These are phyloP conservation scores for Spea hammondii DNA, from an alignment of 2,797 vertebrate genomes.

Conservation along the genomic window DNA sequence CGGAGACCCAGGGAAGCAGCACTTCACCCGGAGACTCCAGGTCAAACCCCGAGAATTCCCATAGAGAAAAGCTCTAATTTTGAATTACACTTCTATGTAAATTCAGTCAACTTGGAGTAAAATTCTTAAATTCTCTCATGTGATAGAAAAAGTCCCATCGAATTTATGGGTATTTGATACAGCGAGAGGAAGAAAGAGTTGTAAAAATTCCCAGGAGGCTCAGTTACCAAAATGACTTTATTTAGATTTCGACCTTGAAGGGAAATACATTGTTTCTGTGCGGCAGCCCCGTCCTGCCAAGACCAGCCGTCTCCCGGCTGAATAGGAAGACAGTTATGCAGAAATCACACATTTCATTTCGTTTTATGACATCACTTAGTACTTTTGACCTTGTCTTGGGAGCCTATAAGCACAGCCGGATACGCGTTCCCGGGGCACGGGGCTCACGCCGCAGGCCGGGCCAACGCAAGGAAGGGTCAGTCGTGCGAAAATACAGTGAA, in stretches of 20 bases:
- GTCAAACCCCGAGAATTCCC: no score
- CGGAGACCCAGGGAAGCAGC: no score
- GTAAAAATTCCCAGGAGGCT: no score
- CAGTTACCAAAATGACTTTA: no score
- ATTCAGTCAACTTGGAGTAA: no score
- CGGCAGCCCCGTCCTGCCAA: background rate
- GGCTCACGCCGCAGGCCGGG: background rate
- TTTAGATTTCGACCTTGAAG: background rate
- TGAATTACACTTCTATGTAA: no score
- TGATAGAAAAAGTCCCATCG: no score
- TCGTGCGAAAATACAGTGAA: conserved; percentile 16
- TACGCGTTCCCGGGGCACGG: background rate
- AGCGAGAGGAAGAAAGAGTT: no score
- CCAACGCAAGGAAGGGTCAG: background rate
- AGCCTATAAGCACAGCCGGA: conserved; percentile 1
- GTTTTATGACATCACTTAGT: conserved; percentile 10
- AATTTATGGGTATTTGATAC: no score
- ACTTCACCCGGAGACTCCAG: no score
- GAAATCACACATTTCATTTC: conserved; percentile 8
- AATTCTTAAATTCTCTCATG: no score
- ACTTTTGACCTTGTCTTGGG: conserved; percentile 1
- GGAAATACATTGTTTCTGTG: background rate
- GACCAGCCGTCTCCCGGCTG: background rate
- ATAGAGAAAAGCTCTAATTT: no score
- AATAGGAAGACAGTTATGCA: background rate